Base-by-base conservation (phyloP, 2,888 invertebrate species). In the Meghimatium bilineatum region DNA sequence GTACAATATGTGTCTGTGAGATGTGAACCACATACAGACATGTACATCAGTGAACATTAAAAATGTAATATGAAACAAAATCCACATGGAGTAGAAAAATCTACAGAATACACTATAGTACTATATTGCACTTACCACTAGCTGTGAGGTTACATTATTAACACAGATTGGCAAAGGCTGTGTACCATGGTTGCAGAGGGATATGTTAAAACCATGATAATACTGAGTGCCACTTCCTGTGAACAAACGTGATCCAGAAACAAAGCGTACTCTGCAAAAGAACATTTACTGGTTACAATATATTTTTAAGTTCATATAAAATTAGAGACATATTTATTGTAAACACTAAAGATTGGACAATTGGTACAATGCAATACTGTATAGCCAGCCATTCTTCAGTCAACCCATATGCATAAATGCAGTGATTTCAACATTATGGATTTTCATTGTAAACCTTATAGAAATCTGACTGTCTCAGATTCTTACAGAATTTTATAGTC, bases 191-290 rank as follows among this genome's bases (percentile, higher is more conserved):
- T 94, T 94, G 91, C 95, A 95, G 36, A 95, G 92, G 78, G 94
- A 94, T 66, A 95, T 93, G 90, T 95, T 94, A 89, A 95, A 95
- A 44, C 94, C 91, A 89, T 95, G 95, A 89, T 93, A 94, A 88
- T 94, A 95, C 89, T 94, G 94, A 36, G 94, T 94, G n/a, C 95
- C 95, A 87, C 94, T 94, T 0, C 94, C 93, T 12, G 93, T 93
- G 86, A 93, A 93, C 87, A 93, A 88, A 8, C 88, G 87, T 26
- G 89, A 88, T 12, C 93, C 92, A 60, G 88, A 83, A 10, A 92
- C 86, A 86, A 86, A 89, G 74, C 88, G 86, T 26, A 88, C 84
- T 32, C 91, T 92, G 88, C 0, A 34, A 20, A 67, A 5, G 26
- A 56, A 32, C 26, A 77, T 20, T 32, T 66, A 32, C 1, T 66